Evolutionary conservation across 1,140 invertebrate genomes (phyloP).

Genomic region (Bathynomus jamesi): DNA sequence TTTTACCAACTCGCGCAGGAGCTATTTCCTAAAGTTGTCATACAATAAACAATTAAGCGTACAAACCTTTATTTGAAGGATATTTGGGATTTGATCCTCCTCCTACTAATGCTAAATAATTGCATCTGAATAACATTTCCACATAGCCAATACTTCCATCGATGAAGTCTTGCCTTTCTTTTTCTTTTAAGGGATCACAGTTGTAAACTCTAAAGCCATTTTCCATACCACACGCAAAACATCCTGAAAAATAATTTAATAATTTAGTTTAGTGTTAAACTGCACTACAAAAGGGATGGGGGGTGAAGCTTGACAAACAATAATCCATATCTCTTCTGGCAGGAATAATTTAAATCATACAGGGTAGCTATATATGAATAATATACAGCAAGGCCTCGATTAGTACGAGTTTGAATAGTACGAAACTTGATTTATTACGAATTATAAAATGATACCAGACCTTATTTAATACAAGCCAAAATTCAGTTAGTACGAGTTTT

Average conservation of each 20-base stretch:
- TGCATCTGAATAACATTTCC: conserved; percentile 96
- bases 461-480: too few relatives aligned
- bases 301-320: background rate
- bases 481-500: too few relatives aligned
- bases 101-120: conserved; percentile 92
- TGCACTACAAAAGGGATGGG: conserved; percentile 1
- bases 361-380: background rate
- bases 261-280: background rate
- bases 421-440: too few relatives aligned
- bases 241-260: conserved; percentile 58
- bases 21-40: too few relatives aligned
- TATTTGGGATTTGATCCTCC: conserved; percentile 85
- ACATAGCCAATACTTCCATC: conserved; percentile 87
- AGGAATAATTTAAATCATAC: background rate
- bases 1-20: too few relatives aligned
- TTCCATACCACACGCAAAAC: conserved; percentile 95
- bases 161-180: conserved; percentile 82
- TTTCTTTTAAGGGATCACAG: conserved; percentile 92
- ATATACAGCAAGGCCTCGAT: too few relatives aligned
- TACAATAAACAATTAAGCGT: too few relatives aligned
- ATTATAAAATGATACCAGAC: too few relatives aligned
- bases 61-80: conserved; percentile 76
- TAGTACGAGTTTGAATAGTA: too few relatives aligned
- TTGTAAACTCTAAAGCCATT: conserved; percentile 96
- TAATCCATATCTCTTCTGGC: background rate